These are phyloP conservation scores for Micropterix aruncella DNA, from an alignment of 2,888 invertebrate genomes.

Conservation along the genomic window DNA sequence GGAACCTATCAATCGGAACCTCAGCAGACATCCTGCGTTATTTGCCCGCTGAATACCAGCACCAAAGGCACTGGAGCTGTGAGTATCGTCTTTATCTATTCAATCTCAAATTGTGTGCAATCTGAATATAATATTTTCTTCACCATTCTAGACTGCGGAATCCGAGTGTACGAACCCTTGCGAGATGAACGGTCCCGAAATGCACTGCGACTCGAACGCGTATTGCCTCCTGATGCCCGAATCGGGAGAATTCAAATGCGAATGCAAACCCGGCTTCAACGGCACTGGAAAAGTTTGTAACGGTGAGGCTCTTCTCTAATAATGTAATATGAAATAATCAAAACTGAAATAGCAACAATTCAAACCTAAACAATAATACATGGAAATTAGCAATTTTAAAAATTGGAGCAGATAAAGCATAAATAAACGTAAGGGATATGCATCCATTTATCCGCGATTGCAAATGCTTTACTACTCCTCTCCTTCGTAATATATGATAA, in stretches of 20 bases:
- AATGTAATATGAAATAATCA: no score
- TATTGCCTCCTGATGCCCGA: conserved; percentile 74
- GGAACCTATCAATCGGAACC: conserved; percentile 83
- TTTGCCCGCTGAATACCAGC: conserved; percentile 84
- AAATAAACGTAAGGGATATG: no score
- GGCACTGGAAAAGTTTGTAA: conserved; percentile 71
- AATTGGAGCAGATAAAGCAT: no score
- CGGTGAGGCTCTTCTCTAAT: conserved; percentile 30
- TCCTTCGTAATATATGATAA: no score
- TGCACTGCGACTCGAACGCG: conserved; percentile 79
- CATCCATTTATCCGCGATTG: no score
- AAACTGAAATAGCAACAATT: not conserved
- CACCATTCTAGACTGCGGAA: conserved; percentile 47
- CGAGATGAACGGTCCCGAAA: conserved; percentile 65
- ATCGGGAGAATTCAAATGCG: conserved; percentile 75
- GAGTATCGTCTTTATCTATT: no score
- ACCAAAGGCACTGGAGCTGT: conserved; percentile 72
- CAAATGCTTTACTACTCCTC: no score
- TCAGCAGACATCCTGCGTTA: conserved; percentile 74
- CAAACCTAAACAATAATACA: not conserved
- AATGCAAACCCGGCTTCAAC: conserved; percentile 88
- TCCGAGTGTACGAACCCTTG: conserved; percentile 85
- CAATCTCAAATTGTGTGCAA: conserved; percentile 1
- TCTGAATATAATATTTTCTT: conserved; percentile 1
- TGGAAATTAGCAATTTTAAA: no score